A percentile compares a stretch with the other conserved stretches of the same genome.
Evolutionary conservation across 2,113 vertebrate species (phyloP).

Genomic region (Elephantulus edwardii): DNA sequence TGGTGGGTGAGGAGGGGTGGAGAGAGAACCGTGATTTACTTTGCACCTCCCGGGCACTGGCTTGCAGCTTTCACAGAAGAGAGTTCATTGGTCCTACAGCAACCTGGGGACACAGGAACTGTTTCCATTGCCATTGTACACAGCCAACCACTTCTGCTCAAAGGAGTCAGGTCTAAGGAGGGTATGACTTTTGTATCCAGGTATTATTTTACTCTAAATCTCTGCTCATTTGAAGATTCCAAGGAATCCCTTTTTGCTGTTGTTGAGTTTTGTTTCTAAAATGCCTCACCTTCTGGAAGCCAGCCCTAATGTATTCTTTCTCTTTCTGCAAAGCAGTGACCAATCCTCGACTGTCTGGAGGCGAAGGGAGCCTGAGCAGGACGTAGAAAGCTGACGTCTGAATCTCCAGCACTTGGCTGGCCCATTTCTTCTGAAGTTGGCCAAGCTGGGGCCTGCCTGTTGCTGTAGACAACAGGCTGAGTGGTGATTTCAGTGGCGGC

Average conservation of each 20-base stretch:
- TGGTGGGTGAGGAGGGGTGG: background rate
- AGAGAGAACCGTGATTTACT: background rate
- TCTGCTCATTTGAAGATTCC: background rate
- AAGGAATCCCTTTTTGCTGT: background rate
- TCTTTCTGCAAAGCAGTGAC: background rate
- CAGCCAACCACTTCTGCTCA: background rate
- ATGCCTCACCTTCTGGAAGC: background rate
- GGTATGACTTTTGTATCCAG: background rate
- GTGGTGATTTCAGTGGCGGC: background rate
- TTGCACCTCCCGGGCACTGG: background rate
- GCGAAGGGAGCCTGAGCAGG: background rate
- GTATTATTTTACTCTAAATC: background rate
- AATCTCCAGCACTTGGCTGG: background rate
- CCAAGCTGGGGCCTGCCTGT: background rate
- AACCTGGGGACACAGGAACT: rapidly evolving
- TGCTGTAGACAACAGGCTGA: too few relatives aligned
- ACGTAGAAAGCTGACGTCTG: background rate
- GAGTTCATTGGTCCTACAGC: background rate
- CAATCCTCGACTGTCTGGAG: background rate
- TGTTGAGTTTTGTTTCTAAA: background rate
- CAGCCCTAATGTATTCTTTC: background rate
- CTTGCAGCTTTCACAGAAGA: background rate
- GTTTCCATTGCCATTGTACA: background rate
- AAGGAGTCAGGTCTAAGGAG: background rate
- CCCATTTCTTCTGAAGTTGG: background rate